Percentiles rank a stretch among this genome's conserved stretches.
Conservation (phyloP, 2,888 invertebrate species). For the Napeogenes sylphis region DNA sequence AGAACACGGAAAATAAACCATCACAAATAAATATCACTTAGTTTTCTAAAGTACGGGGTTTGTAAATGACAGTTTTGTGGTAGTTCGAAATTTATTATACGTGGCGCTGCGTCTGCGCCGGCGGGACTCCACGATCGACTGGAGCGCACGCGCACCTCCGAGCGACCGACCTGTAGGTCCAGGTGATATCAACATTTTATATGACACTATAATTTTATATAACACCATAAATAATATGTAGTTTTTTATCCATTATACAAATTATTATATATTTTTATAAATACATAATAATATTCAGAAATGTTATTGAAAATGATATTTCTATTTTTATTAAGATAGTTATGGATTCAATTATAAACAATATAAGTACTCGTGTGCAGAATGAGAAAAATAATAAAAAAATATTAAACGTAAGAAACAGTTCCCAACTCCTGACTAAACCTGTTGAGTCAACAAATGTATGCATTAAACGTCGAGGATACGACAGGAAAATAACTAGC, state of each 20-base stretch:
- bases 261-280: no score
- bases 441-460: conserved; percentile 71
- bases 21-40: conserved; percentile 10
- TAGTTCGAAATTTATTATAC: conserved; percentile 38
- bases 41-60: conserved; percentile 16
- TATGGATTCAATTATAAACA: not conserved
- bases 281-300: no score
- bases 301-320: no score
- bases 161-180: conserved; percentile 48
- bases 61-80: conserved; percentile 10
- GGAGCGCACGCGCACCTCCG: conserved; percentile 65
- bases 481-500: conserved; percentile 41
- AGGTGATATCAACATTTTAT: conserved; percentile 51
- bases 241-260: no score
- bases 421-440: conserved; percentile 55
- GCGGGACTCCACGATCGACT: conserved; percentile 66
- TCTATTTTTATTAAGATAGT: no score
- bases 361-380: not conserved
- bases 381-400: not conserved
- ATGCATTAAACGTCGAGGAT: conserved; percentile 47
- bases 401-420: conserved; percentile 35
- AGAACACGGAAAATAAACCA: conserved; percentile 12
- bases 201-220: conserved; percentile 6
- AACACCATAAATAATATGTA: not conserved
- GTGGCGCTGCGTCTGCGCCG: conserved; percentile 50